These are phyloP conservation scores for Corydoras sp. DNA, from an alignment of 2,113 vertebrate genomes.

Conservation along the genomic window DNA sequence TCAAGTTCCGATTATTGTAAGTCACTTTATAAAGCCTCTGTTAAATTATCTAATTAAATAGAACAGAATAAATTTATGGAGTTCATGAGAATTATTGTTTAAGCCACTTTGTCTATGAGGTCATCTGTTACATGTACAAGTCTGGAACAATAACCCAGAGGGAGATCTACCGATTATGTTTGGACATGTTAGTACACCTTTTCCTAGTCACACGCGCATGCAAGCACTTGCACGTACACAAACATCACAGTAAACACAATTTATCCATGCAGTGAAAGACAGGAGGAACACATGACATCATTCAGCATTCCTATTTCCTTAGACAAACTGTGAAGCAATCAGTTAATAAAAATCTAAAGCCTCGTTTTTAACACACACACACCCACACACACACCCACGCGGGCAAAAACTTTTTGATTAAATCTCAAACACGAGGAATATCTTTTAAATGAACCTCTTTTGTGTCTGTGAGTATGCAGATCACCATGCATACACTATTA, in stretches of 20 bases:
- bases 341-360: background rate
- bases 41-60: no score
- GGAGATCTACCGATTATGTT: background rate
- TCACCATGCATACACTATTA: no score
- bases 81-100: background rate
- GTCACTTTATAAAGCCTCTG: no score
- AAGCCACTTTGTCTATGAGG: conserved; percentile 4
- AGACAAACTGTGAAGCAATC: conserved; percentile 20
- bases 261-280: conserved; percentile 2
- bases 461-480: no score
- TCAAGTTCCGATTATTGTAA: no score
- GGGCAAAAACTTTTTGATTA: no score
- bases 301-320: conserved; percentile 26
- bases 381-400: no score
- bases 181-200: conserved; percentile 18
- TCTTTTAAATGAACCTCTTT: no score
- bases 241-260: conserved; percentile 27
- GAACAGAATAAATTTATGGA: no score
- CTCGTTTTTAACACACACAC: no score
- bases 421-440: no score
- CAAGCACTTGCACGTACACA: conserved; percentile 7
- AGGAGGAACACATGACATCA: conserved; percentile 28
- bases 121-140: conserved; percentile 9
- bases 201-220: background rate
- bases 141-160: conserved; percentile 1